Conservation (phyloP, 2,797 vertebrate genomes). For the Pseudomugil gertrudae region DNA sequence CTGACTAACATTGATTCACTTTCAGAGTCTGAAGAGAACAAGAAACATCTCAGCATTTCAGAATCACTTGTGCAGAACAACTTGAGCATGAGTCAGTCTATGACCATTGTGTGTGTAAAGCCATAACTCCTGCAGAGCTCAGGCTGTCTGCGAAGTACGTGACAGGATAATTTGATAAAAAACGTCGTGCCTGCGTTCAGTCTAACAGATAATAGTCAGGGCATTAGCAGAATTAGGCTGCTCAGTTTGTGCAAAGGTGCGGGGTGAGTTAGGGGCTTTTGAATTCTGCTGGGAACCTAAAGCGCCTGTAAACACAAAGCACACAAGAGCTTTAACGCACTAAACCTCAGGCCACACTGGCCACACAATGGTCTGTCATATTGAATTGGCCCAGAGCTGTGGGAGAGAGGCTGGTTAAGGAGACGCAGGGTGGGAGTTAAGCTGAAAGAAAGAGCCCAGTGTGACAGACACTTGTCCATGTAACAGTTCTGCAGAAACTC, state of each 20-base stretch:
- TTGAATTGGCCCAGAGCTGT: constrained; percentile 71
- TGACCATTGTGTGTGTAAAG: constrained; percentile 8
- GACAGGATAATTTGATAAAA: constrained; percentile 56
- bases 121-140: constrained; percentile 33
- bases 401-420: constrained; percentile 70
- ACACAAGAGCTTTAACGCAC: constrained; percentile 69
- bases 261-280: constrained; percentile 41
- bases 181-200: constrained; percentile 39
- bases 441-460: constrained; percentile 64
- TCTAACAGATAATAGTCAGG: constrained; percentile 48
- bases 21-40: background rate
- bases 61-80: constrained; percentile 16
- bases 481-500: constrained; percentile 69
- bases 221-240: constrained; percentile 60
- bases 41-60: constrained; percentile 3
- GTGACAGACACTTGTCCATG: constrained; percentile 80
- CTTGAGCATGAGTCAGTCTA: constrained; percentile 3
- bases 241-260: constrained; percentile 59
- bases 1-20: constrained; percentile 15
- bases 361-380: constrained; percentile 70
- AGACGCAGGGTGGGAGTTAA: constrained; percentile 72
- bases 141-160: constrained; percentile 45
- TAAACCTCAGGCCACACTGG: constrained; percentile 71
- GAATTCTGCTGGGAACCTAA: constrained; percentile 62
- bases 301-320: constrained; percentile 71